Evolutionary conservation across 2,113 vertebrate genomes (phyloP).

Genomic region (Cricetomys ansorgei): DNA sequence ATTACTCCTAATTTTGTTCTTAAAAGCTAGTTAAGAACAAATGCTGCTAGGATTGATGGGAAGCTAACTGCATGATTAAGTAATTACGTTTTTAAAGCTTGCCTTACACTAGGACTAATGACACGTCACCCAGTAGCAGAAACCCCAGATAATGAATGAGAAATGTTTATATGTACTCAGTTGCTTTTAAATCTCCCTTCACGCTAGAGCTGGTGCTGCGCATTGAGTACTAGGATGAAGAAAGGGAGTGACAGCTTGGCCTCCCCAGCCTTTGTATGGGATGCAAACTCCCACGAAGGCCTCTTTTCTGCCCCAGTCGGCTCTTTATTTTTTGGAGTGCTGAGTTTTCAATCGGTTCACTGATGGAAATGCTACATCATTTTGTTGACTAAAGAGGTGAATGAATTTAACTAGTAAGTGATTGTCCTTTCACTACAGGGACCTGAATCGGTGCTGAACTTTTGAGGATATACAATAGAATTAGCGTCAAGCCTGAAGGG

Average conservation of each 20-base stretch:
- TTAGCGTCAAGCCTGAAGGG: background rate
- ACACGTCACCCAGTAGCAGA: constrained; percentile 87
- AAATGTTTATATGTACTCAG: constrained; percentile 86
- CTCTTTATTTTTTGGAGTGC: constrained; percentile 26
- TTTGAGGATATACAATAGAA: constrained; percentile 37
- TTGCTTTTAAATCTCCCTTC: constrained; percentile 83
- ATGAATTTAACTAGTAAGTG: constrained; percentile 44
- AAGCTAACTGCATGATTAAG: constrained; percentile 90
- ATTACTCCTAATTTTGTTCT: constrained; percentile 91
- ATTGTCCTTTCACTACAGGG: constrained; percentile 57
- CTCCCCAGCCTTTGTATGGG: constrained; percentile 66
- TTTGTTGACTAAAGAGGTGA: constrained; percentile 62
- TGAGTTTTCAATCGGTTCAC: constrained; percentile 35
- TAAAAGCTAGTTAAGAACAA: constrained; percentile 91
- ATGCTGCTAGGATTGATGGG: constrained; percentile 89
- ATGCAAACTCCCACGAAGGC: constrained; percentile 30
- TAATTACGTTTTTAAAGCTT: constrained; percentile 91
- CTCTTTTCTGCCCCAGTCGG: constrained; percentile 34
- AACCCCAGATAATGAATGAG: constrained; percentile 87
- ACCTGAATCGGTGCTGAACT: constrained; percentile 15
- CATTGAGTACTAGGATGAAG: constrained; percentile 53
- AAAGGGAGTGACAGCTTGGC: constrained; percentile 74
- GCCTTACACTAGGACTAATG: constrained; percentile 87
- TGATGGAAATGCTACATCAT: constrained; percentile 40
- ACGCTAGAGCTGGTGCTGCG: constrained; percentile 68